phyloP scores from a whole-genome alignment of 2,888 invertebrate genomes.

The Loripinus fragilis region DNA sequence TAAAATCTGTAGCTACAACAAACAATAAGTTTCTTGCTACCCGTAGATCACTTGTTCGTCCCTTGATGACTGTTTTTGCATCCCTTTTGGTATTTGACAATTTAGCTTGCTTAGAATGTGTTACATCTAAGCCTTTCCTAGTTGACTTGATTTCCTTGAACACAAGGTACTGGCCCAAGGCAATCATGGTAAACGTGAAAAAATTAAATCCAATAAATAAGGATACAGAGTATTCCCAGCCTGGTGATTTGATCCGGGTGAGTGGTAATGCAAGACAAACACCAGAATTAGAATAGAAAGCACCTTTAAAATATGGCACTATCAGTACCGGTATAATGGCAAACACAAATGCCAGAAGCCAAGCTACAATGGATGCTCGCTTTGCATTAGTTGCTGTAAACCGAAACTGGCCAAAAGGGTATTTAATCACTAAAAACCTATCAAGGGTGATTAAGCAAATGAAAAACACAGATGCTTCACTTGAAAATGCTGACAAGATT shows the following conservation, averaged over 20 bases:
- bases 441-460: constrained; percentile 87
- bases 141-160: constrained; percentile 49
- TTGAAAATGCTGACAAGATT: constrained; percentile 82
- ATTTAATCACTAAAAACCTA: constrained; percentile 86
- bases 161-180: constrained; percentile 76
- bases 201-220: constrained; percentile 80
- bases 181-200: constrained; percentile 75
- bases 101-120: too few species aligned
- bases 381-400: constrained; percentile 67
- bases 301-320: constrained; percentile 72
- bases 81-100: too few species aligned
- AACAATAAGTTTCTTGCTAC: too few species aligned
- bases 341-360: constrained; percentile 71
- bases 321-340: constrained; percentile 77
- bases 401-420: constrained; percentile 71
- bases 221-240: constrained; percentile 81
- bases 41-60: too few species aligned
- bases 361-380: constrained; percentile 60
- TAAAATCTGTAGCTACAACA: too few species aligned
- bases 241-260: constrained; percentile 76
- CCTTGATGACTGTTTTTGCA: too few species aligned
- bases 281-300: constrained; percentile 76
- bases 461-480: constrained; percentile 87
- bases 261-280: constrained; percentile 81
- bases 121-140: too few species aligned